Evolutionary conservation across 2,797 vertebrate genomes (phyloP).

Genomic region (Enteromius mattozi): DNA sequence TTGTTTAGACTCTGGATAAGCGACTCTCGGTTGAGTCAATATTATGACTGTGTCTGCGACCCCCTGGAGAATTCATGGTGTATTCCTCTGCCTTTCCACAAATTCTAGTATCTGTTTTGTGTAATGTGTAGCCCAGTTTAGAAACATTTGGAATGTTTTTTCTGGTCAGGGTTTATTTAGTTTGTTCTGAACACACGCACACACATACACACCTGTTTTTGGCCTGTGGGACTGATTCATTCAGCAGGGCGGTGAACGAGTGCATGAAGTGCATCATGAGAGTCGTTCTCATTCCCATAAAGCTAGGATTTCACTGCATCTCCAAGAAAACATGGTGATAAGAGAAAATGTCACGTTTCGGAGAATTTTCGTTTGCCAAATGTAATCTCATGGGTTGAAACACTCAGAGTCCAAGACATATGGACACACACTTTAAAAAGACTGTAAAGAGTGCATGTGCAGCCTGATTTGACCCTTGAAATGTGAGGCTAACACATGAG

Average conservation of each 20-base stretch:
- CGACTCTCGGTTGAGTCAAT: conserved; percentile 21
- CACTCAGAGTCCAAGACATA: background rate
- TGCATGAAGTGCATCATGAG: conserved; percentile 15
- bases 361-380: conserved; percentile 17
- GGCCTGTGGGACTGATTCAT: conserved; percentile 17
- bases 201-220: conserved; percentile 29
- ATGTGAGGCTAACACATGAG: background rate
- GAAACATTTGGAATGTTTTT: conserved; percentile 28
- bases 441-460: background rate
- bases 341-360: conserved; percentile 27
- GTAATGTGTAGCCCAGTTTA: background rate
- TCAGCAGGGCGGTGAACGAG: conserved; percentile 21
- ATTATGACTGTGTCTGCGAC: background rate
- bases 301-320: conserved; percentile 24
- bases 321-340: conserved; percentile 7
- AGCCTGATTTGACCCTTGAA: background rate
- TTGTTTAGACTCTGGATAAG: conserved; percentile 29
- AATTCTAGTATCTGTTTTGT: conserved; percentile 24
- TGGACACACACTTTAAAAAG: background rate
- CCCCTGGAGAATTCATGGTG: conserved; percentile 9
- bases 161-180: conserved; percentile 34
- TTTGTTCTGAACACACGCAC: conserved; percentile 21
- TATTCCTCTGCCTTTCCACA: conserved; percentile 13
- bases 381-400: background rate
- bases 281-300: conserved; percentile 12